A percentile compares a stretch with the other conserved stretches of the same genome.
Conservation (phyloP, 1,140 invertebrate genomes). For the Harpegnathos saltator region DNA sequence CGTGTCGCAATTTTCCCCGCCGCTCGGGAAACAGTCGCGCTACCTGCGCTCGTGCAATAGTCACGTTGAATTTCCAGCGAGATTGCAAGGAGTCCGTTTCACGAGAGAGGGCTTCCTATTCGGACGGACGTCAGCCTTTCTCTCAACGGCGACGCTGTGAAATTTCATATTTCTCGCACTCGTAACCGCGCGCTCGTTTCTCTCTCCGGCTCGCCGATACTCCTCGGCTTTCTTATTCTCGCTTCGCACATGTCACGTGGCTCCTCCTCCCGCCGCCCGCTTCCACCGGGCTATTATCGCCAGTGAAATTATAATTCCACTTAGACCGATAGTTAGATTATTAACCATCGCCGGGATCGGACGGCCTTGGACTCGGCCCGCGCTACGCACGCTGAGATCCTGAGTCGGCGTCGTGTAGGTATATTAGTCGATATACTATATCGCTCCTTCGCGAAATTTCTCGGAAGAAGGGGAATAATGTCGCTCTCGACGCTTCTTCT, state of each 20-base stretch:
- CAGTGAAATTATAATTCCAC: neutral
- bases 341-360: too few relatives aligned
- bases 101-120: neutral
- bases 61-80: constrained; percentile 41
- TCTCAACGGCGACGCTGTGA: constrained; percentile 17
- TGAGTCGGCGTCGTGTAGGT: too few relatives aligned
- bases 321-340: too few relatives aligned
- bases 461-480: too few relatives aligned
- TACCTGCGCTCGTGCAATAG: neutral
- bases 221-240: constrained; percentile 38
- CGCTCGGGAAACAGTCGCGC: constrained; percentile 2
- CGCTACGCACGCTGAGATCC: too few relatives aligned
- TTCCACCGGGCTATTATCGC: neutral
- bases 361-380: too few relatives aligned
- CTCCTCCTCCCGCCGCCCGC: neutral
- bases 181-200: constrained; percentile 34
- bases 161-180: constrained; percentile 65
- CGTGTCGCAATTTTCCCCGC: neutral
- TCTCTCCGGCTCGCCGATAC: neutral
- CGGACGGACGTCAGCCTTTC: constrained; percentile 34
- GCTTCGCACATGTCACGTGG: constrained; percentile 29
- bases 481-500: neutral
- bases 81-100: constrained; percentile 33
- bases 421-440: neutral
- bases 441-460: neutral